Evolutionary conservation across 2,113 vertebrate species (phyloP).

Genomic region (Barnardius zonarius): DNA sequence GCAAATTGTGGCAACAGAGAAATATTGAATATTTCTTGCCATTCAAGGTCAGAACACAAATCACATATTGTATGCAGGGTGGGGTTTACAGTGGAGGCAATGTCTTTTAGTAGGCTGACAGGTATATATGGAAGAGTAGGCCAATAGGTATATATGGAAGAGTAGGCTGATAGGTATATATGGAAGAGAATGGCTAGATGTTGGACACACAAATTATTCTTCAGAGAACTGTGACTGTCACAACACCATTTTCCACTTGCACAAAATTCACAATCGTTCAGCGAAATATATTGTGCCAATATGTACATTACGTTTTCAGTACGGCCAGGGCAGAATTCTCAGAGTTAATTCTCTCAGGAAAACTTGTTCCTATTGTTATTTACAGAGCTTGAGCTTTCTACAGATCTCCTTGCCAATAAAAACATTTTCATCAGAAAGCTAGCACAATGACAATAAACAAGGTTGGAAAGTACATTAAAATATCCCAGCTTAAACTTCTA

Average conservation of each 20-base stretch:
- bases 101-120: not conserved
- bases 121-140: not conserved
- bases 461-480: not conserved
- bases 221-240: not conserved
- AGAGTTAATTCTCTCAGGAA: not conserved
- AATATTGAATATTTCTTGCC: not conserved
- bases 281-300: not conserved
- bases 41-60: not conserved
- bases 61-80: not conserved
- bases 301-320: not conserved
- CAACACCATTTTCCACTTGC: not conserved
- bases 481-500: not conserved
- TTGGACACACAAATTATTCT: not conserved
- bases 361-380: not conserved
- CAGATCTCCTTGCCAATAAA: not conserved
- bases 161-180: not conserved
- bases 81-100: not conserved
- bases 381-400: slow-evolving; percentile 2
- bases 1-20: not conserved
- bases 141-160: not conserved
- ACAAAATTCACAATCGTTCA: not conserved
- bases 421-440: not conserved
- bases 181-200: not conserved
- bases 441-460: not conserved
- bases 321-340: not conserved